Percentiles rank a stretch among this genome's conserved stretches.
phyloP scores from a whole-genome alignment of 2,888 invertebrate genomes.

The Cerceris rybyensis region DNA sequence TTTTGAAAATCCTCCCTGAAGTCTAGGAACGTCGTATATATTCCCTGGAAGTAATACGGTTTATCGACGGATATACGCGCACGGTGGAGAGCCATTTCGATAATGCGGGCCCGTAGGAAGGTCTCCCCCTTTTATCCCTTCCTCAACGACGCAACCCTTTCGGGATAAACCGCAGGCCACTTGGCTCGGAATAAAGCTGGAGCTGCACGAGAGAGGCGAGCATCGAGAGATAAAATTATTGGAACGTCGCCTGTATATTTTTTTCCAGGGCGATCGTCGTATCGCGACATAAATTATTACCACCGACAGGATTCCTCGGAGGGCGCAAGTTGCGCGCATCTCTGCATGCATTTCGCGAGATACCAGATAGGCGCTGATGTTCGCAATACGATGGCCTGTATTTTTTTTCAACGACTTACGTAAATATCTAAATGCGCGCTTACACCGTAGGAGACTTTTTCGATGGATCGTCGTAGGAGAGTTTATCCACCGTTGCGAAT shows the following conservation, averaged over 20 bases:
- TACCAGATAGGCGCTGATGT: constrained; percentile 8
- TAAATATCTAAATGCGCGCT: constrained; percentile 15
- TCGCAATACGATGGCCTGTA: constrained; percentile 14
- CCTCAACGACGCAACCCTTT: neutral
- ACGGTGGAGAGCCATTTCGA: too few relatives aligned
- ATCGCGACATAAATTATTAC: constrained; percentile 52
- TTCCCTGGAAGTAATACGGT: too few relatives aligned
- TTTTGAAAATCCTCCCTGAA: too few relatives aligned
- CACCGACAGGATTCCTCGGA: constrained; percentile 16
- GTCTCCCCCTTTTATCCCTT: neutral
- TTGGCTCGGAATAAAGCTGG: neutral
- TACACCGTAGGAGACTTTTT: neutral
- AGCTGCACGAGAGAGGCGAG: neutral
- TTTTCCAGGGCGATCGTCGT: constrained; percentile 36
- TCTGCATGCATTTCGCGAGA: neutral
- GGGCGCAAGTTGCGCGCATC: neutral
- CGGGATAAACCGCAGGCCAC: neutral
- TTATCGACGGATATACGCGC: too few relatives aligned
- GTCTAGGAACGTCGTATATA: too few relatives aligned
- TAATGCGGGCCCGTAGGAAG: neutral
- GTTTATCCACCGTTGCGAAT: neutral
- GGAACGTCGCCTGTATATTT: constrained; percentile 14
- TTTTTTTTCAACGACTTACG: constrained; percentile 22
- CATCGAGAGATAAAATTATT: constrained; percentile 15
- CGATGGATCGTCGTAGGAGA: neutral